Conservation (phyloP, 1,140 invertebrate genomes). For the Listronotus bonariensis region DNA sequence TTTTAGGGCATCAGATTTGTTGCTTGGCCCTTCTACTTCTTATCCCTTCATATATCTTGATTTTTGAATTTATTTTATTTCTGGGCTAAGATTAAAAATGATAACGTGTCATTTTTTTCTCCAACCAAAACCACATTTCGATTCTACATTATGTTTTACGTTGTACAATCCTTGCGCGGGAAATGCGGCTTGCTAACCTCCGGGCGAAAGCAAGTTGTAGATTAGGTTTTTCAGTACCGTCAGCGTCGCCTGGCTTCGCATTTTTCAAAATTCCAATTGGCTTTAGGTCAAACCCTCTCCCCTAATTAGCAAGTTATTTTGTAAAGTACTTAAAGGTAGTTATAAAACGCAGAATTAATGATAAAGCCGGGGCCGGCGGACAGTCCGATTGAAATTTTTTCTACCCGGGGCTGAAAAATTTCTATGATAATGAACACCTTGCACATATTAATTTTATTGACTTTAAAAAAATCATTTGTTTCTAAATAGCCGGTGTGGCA, state of each 20-base stretch:
- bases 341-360: constrained; percentile 27
- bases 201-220: neutral
- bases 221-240: neutral
- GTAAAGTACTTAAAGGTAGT: constrained; percentile 37
- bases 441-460: too few species aligned
- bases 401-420: too few species aligned
- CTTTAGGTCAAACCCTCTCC: neutral
- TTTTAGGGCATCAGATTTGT: too few species aligned
- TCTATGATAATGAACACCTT: too few species aligned
- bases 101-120: neutral
- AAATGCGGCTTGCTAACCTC: neutral
- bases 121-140: neutral
- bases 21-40: too few species aligned
- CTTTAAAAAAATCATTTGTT: too few species aligned
- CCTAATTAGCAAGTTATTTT: constrained; percentile 29
- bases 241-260: neutral
- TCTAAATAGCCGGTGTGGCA: too few species aligned
- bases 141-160: constrained; percentile 8
- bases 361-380: neutral
- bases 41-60: too few species aligned
- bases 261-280: neutral
- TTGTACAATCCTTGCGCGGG: constrained; percentile 10
- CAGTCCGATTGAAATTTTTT: too few species aligned
- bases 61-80: too few species aligned
- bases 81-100: too few species aligned